These are phyloP conservation scores for Panzeria rudis DNA, from an alignment of 2,888 invertebrate species.

Conservation along the genomic window DNA sequence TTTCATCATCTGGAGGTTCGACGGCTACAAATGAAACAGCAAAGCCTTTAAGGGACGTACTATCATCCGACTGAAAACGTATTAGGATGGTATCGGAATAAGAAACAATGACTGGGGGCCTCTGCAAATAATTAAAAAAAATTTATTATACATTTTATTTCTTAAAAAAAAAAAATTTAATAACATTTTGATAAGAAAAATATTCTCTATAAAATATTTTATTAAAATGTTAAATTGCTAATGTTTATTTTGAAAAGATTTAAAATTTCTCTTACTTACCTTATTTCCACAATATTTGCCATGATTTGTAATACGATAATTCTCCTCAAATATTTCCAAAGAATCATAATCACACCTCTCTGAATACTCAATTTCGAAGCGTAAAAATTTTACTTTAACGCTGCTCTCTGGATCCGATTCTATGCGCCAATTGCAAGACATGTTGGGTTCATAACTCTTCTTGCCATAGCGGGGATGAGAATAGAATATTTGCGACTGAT, in stretches of 20 bases:
- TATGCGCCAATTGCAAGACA: slow-evolving; percentile 97
- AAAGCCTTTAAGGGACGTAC: slow-evolving; percentile 95
- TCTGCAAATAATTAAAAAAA: slow-evolving; percentile 85
- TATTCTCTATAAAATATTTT: too few relatives aligned
- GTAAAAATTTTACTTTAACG: slow-evolving; percentile 93
- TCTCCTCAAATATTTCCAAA: slow-evolving; percentile 93
- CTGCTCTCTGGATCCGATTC: slow-evolving; percentile 92
- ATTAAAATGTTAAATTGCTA: too few relatives aligned
- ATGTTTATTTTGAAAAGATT: background rate
- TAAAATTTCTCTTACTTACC: slow-evolving; percentile 84
- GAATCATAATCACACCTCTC: slow-evolving; percentile 96
- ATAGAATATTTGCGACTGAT: slow-evolving; percentile 92
- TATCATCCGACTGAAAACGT: slow-evolving; percentile 95
- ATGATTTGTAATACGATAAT: slow-evolving; percentile 85
- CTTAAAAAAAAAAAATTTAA: too few relatives aligned
- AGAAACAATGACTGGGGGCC: slow-evolving; percentile 94
- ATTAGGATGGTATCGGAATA: slow-evolving; percentile 93
- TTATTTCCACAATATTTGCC: slow-evolving; percentile 95
- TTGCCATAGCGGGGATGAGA: slow-evolving; percentile 97
- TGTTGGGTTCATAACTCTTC: slow-evolving; percentile 93
- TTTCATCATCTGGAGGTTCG: slow-evolving; percentile 85
- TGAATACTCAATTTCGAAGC: slow-evolving; percentile 90
- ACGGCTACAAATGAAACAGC: slow-evolving; percentile 93
- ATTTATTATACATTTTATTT: background rate
- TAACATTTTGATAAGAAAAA: too few relatives aligned